phyloP scores from a whole-genome alignment of 1,140 invertebrate genomes.

The Latrodectus geometricus region DNA sequence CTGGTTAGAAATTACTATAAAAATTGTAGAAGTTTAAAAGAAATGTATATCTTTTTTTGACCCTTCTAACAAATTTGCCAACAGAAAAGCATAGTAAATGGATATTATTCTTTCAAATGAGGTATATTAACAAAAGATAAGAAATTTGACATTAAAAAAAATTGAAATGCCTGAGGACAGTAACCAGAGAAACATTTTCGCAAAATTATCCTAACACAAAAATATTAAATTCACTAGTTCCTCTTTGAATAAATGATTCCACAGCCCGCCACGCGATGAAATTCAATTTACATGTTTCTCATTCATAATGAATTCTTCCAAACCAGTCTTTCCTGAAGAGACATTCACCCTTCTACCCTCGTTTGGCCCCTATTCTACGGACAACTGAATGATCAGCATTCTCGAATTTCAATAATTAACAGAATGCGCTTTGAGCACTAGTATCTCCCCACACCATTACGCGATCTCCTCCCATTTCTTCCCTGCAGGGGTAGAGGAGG shows the following conservation, averaged over 20 bases:
- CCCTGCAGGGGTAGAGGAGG: too few species aligned
- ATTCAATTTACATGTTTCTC: conserved; percentile 49
- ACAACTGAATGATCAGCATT: conserved; percentile 11
- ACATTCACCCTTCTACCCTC: conserved; percentile 2
- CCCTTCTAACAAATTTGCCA: too few species aligned
- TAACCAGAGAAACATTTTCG: neutral
- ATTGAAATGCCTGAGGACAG: neutral
- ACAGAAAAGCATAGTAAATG: too few species aligned
- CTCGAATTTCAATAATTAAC: conserved; percentile 57
- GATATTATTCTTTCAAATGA: too few species aligned
- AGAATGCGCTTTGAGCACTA: neutral
- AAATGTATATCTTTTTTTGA: too few species aligned
- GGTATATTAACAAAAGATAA: too few species aligned
- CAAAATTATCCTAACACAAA: conserved; percentile 1
- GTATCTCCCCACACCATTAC: neutral
- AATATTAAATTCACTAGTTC: conserved; percentile 1
- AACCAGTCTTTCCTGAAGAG: neutral
- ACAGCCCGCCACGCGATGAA: neutral
- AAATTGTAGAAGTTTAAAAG: too few species aligned
- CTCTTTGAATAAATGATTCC: conserved; percentile 39
- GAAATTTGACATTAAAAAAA: too few species aligned
- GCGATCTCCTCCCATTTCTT: neutral
- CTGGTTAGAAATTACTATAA: too few species aligned
- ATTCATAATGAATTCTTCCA: conserved; percentile 45
- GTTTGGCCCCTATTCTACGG: neutral